Conservation (phyloP, 1,140 invertebrate species). For the Drosophila saltans region DNA sequence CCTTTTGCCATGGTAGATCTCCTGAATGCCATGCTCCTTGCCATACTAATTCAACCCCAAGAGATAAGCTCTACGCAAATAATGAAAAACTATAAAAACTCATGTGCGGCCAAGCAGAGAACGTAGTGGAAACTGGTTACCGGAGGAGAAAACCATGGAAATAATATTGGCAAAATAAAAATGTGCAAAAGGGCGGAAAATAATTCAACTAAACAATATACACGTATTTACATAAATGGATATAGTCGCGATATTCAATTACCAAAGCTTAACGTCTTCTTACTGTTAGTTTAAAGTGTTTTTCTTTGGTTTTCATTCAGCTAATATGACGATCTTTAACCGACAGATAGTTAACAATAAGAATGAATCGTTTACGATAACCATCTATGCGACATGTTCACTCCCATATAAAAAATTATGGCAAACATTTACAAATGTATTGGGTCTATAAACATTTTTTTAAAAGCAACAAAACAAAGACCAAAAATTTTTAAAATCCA, state of each 20-base stretch:
- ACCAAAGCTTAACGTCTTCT: constrained; percentile 20
- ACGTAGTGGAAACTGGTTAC: constrained; percentile 15
- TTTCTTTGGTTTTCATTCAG: not conserved
- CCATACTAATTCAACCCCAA: constrained; percentile 60
- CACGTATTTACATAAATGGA: constrained; percentile 81
- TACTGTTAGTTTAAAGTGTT: not conserved
- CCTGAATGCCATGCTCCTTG: constrained; percentile 25
- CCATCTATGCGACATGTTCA: not conserved
- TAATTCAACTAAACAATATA: constrained; percentile 81
- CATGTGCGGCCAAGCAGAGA: constrained; percentile 61
- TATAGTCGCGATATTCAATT: constrained; percentile 74
- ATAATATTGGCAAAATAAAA: constrained; percentile 79
- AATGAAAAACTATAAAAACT: constrained; percentile 81
- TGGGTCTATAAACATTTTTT: constrained; percentile 71
- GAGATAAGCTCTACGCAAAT: constrained; percentile 79
- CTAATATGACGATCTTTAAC: not conserved
- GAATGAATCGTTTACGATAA: not conserved
- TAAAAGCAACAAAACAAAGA: constrained; percentile 33
- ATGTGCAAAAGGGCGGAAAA: constrained; percentile 77
- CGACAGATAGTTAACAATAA: not conserved
- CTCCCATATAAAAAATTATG: constrained; percentile 57
- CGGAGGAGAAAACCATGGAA: constrained; percentile 43
- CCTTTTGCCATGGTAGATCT: constrained; percentile 12
- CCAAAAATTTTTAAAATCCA: constrained; percentile 62
- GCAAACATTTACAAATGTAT: constrained; percentile 74